These are phyloP conservation scores for Halocynthia roretzi DNA, from an alignment of 23 tunicate genomes.

Conservation along the genomic window DNA sequence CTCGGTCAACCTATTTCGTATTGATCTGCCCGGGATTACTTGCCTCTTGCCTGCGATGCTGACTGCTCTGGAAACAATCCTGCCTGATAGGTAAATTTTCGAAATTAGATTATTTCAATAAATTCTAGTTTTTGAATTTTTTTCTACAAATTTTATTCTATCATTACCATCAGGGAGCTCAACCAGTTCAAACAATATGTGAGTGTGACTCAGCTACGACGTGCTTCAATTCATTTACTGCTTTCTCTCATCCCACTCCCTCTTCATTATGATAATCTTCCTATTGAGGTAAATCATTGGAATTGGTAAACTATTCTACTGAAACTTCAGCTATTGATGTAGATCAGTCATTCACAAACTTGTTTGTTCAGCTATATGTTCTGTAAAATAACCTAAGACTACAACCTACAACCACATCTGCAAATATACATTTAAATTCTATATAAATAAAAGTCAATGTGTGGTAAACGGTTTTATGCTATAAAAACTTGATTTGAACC, in stretches of 20 bases:
- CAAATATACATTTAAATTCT: no score
- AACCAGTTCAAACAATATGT: slow-evolving; percentile 65
- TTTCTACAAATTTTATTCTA: neutral
- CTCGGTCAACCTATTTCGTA: slow-evolving; percentile 75
- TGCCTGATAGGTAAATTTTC: slow-evolving; percentile 68
- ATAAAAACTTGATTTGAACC: no score
- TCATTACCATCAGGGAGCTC: slow-evolving; percentile 38
- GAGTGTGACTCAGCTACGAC: slow-evolving; percentile 48
- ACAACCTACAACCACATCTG: no score
- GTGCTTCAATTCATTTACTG: slow-evolving; percentile 75
- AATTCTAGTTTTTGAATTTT: neutral
- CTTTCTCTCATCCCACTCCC: slow-evolving; percentile 88
- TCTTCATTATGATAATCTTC: slow-evolving; percentile 59
- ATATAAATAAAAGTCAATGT: no score
- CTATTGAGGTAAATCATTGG: slow-evolving; percentile 49
- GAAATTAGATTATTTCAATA: neutral
- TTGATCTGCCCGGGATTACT: slow-evolving; percentile 94
- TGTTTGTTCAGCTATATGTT: no score
- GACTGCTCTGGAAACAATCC: slow-evolving; percentile 69
- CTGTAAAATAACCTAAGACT: no score
- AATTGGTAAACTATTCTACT: neutral
- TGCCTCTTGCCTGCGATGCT: slow-evolving; percentile 64
- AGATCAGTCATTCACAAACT: no score
- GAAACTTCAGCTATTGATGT: neutral
- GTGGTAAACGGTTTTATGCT: no score